Percentiles rank a stretch among this genome's conserved stretches.
These are phyloP conservation scores for Micronycteris hirsuta DNA, from an alignment of 2,113 vertebrate genomes.

Conservation along the genomic window DNA sequence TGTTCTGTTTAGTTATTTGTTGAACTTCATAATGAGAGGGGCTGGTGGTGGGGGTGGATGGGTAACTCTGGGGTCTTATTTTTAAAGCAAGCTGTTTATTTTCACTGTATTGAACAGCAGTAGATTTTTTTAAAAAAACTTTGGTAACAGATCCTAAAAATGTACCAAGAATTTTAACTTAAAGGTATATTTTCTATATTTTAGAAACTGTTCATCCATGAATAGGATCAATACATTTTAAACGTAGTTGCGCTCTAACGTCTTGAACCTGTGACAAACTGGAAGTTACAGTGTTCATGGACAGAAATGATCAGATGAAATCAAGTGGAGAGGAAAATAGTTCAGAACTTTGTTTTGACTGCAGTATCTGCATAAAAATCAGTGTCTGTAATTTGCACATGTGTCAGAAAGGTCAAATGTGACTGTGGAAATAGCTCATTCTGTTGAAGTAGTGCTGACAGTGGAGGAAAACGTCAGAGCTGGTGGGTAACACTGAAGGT, in stretches of 20 bases:
- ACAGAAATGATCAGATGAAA: neutral
- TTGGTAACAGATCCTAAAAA: neutral
- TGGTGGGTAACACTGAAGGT: slow-evolving; percentile 17
- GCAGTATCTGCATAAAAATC: neutral
- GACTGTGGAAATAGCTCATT: neutral
- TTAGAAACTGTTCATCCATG: neutral
- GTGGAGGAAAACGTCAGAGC: slow-evolving; percentile 34
- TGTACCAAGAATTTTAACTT: neutral
- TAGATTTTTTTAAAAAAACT: neutral
- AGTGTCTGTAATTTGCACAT: neutral
- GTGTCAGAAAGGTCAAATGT: neutral
- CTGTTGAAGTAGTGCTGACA: neutral
- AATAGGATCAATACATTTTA: neutral
- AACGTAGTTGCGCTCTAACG: neutral
- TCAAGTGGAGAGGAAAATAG: neutral
- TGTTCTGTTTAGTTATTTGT: neutral
- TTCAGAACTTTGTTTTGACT: neutral
- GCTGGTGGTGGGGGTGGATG: neutral
- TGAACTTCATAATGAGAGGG: neutral
- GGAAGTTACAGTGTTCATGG: neutral
- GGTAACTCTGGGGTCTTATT: slow-evolving; percentile 7
- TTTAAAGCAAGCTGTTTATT: slow-evolving; percentile 17
- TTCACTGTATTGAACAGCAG: neutral
- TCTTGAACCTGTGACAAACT: neutral
- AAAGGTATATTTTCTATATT: neutral